Conservation (phyloP, 2,113 vertebrate genomes). For the Notiomystis cincta region DNA sequence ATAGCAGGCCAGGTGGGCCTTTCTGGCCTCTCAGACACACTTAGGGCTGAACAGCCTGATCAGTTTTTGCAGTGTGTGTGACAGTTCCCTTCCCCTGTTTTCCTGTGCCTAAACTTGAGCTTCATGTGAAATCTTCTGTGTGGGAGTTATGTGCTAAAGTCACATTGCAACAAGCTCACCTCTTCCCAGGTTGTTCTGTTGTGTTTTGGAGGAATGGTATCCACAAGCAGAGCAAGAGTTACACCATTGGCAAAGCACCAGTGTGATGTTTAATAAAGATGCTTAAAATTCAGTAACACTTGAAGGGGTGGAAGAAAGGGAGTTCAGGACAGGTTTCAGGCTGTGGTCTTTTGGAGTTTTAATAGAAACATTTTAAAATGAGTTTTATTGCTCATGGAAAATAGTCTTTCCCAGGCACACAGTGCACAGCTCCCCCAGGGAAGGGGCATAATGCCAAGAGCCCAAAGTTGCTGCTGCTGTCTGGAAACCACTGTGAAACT, state of each 20-base stretch:
- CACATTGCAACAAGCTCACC: not conserved
- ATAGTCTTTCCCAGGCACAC: not conserved
- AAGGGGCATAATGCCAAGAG: not conserved
- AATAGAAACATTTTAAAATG: not conserved
- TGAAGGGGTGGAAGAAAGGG: not conserved
- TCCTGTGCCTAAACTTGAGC: not conserved
- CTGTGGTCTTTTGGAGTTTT: not conserved
- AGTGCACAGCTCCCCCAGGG: not conserved
- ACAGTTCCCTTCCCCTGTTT: not conserved
- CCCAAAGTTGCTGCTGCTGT: not conserved
- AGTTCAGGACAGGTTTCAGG: not conserved
- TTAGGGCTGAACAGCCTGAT: not conserved
- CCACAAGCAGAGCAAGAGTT: not conserved
- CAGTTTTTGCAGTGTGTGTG: not conserved
- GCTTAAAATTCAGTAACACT: not conserved
- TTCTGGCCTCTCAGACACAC: not conserved
- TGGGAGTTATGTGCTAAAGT: not conserved
- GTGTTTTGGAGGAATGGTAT: not conserved
- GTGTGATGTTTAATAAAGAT: not conserved
- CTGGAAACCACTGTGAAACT: not conserved
- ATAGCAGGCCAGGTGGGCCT: not conserved
- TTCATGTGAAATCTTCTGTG: accelerated
- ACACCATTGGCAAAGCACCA: not conserved
- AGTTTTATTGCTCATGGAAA: not conserved
- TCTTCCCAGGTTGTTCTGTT: not conserved